These are phyloP conservation scores for Camponotus vicinus DNA, from an alignment of 1,140 invertebrate genomes.

Conservation along the genomic window DNA sequence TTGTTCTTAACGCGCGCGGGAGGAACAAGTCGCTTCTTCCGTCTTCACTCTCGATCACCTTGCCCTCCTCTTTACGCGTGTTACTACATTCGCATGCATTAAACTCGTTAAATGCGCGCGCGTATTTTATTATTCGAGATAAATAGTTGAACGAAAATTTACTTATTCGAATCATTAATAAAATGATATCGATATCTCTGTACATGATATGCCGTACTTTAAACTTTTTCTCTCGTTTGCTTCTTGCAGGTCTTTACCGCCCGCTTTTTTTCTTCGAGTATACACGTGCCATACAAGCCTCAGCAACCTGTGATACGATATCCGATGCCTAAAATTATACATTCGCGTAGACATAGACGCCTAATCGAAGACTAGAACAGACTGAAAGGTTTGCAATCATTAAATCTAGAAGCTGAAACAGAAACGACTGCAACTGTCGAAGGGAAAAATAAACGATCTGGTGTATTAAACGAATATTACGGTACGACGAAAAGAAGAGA, in stretches of 20 bases:
- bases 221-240: background rate
- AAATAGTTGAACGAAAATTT: background rate
- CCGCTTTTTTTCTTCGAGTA: constrained; percentile 43
- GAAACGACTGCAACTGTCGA: constrained; percentile 3
- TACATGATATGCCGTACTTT: constrained; percentile 10
- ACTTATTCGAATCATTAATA: background rate
- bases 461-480: constrained; percentile 28
- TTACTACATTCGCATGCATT: too few species aligned
- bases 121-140: background rate
- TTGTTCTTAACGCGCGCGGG: too few species aligned
- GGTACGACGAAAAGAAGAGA: constrained; percentile 67
- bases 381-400: background rate
- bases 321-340: constrained; percentile 67
- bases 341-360: constrained; percentile 73
- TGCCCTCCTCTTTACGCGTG: too few species aligned
- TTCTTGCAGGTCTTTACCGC: constrained; percentile 50
- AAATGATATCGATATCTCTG: background rate
- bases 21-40: too few species aligned
- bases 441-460: background rate
- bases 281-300: constrained; percentile 82
- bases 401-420: background rate
- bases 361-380: constrained; percentile 49
- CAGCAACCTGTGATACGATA: constrained; percentile 83
- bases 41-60: too few species aligned
- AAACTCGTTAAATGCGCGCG: background rate